Evolutionary conservation across 1,140 invertebrate species (phyloP), one percentile per base, ranked within the genome.

Genomic region (Zaprionus camerounensis): DNA sequence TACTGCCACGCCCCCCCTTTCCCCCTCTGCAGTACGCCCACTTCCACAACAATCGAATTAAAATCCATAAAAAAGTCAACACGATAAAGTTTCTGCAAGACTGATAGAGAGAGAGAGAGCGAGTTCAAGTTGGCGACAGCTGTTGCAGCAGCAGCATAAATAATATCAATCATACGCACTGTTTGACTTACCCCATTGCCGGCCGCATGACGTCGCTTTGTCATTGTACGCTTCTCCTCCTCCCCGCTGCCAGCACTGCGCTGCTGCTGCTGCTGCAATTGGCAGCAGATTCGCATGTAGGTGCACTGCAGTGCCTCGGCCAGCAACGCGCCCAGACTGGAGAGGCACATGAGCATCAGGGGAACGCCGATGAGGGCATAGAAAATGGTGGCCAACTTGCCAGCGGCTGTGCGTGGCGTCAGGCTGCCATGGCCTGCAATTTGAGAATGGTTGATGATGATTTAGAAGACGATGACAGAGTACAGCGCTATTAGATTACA

Each of bases 301-400:
- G 94, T 94, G 81, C 95, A 94, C 81, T 96, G 95, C 71, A 97
- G 95, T 2, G 95, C 94, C 31, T 95, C 94, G 17, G 97, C 97
- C 68, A 98, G 94, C 49, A 96, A 94, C n/a, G 95, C 95, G 1
- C 97, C 97, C 58, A 98, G 94, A 80, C 97, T 97, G 4, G 97
- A 97, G 51, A 98, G 93, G 92, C 97, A 98, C 51, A 98, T 95
- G 49, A 98, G 93, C 94, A 98, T 98, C 49, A 98, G 92, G 2
- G 97, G 98, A 34, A 98, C 97, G 1, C 98, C 97, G 81, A 95
- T 94, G 81, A 95, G 94, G 1, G 98, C 97, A 92, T 98, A 98
- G 12, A 98, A 93, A 79, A 98, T 98, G 1, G 97, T 98, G 2
- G 97, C 95, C 24, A 97, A 94, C 91, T 97, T 96, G 3, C 98